These are phyloP conservation scores for Unio delphinus DNA, from an alignment of 2,888 invertebrate species.

Conservation along the genomic window DNA sequence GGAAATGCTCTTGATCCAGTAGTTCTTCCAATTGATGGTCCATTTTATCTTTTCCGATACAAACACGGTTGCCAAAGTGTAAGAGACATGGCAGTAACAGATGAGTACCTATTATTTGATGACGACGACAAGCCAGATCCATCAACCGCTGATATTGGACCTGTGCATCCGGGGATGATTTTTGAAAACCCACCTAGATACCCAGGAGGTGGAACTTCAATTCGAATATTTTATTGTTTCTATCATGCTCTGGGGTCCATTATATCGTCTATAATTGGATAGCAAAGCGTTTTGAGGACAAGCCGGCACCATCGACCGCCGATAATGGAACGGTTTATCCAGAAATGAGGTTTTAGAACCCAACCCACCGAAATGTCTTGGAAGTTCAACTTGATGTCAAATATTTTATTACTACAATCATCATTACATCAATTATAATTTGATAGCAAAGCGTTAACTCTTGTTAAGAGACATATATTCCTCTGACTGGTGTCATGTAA, in stretches of 20 bases:
- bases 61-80: constrained; percentile 16
- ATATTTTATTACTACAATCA: too few relatives aligned
- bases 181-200: not conserved
- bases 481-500: too few relatives aligned
- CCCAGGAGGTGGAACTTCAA: constrained; percentile 3
- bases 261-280: too few relatives aligned
- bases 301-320: too few relatives aligned
- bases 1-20: constrained; percentile 3
- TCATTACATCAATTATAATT: too few relatives aligned
- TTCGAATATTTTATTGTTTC: constrained; percentile 11
- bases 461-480: too few relatives aligned
- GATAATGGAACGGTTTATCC: too few relatives aligned
- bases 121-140: constrained; percentile 4
- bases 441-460: too few relatives aligned
- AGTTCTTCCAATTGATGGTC: constrained; percentile 7
- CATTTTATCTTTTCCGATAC: constrained; percentile 18
- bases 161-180: constrained; percentile 1
- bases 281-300: too few relatives aligned
- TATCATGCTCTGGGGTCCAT: constrained; percentile 3
- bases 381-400: too few relatives aligned
- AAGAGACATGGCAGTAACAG: constrained; percentile 5
- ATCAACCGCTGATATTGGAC: not conserved
- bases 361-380: too few relatives aligned
- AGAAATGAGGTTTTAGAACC: too few relatives aligned
- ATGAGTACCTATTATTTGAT: constrained; percentile 8